phyloP scores from a whole-genome alignment of 2,113 vertebrate species.

The Vanacampus margaritifer region DNA sequence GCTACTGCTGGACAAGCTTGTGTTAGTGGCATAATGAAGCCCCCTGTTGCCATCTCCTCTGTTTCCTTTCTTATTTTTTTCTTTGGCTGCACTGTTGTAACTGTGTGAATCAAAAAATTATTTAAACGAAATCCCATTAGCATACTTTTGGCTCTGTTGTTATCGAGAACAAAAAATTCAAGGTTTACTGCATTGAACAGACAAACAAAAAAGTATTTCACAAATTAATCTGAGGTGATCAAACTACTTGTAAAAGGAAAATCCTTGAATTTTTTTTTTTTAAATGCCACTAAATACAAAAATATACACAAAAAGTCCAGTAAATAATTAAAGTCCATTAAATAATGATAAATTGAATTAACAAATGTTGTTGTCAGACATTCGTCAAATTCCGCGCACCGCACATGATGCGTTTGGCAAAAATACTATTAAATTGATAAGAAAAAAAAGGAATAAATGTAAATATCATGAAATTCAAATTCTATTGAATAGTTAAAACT shows the following conservation, averaged over 20 bases:
- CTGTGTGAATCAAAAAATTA: constrained; percentile 58
- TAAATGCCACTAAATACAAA: background rate
- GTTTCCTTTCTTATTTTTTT: constrained; percentile 58
- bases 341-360: background rate
- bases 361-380: too few species aligned
- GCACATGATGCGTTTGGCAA: too few species aligned
- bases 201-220: too few species aligned
- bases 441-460: background rate
- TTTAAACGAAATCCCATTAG: constrained; percentile 26
- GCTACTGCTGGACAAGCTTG: constrained; percentile 75
- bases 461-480: background rate
- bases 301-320: background rate
- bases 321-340: background rate
- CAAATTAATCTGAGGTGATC: too few species aligned
- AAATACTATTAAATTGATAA: too few species aligned
- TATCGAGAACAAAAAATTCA: background rate
- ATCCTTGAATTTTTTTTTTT: too few species aligned
- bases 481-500: background rate
- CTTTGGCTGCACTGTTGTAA: constrained; percentile 56
- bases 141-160: background rate
- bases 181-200: background rate
- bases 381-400: too few species aligned
- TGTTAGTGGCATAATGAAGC: constrained; percentile 58
- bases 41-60: background rate
- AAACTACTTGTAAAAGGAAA: too few species aligned